These are phyloP conservation scores for Chrysaora quinquecirrha DNA, from an alignment of 30 jellyfish, hydroid and myxozoan genomes.

Conservation along the genomic window DNA sequence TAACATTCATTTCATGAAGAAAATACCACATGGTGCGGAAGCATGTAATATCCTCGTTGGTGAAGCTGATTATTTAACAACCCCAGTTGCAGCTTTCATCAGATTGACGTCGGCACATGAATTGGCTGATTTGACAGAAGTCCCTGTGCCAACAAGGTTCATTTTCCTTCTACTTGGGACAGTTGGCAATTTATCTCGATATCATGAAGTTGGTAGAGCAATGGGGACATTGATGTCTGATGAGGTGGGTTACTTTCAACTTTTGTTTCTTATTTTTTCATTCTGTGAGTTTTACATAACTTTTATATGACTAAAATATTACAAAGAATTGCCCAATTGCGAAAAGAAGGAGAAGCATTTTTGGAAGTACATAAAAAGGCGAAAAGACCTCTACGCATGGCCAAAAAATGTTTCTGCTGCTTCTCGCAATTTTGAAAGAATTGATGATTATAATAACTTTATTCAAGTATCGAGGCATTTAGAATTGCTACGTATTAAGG, in stretches of 20 bases:
- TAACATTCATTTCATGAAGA: slow-evolving; percentile 80
- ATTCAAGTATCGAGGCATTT: no score
- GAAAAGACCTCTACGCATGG: no score
- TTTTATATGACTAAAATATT: no score
- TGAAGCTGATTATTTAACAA: slow-evolving; percentile 85
- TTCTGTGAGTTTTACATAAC: no score
- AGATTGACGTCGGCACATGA: slow-evolving; percentile 75
- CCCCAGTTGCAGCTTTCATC: slow-evolving; percentile 86
- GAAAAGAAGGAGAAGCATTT: no score
- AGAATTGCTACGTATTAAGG: no score
- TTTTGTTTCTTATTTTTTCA: no score
- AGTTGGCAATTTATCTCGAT: slow-evolving; percentile 66
- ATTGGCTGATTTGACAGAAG: slow-evolving; percentile 94
- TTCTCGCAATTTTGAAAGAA: no score
- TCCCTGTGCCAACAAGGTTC: slow-evolving; percentile 94
- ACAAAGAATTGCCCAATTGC: no score
- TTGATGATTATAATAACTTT: no score
- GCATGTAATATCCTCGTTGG: slow-evolving; percentile 96
- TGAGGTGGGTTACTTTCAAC: slow-evolving; percentile 80
- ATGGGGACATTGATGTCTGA: slow-evolving; percentile 94
- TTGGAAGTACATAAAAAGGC: no score
- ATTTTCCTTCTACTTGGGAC: slow-evolving; percentile 93
- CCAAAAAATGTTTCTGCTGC: no score
- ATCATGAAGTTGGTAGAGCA: slow-evolving; percentile 98
- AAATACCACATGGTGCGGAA: slow-evolving; percentile 91